These are phyloP conservation scores for Equus przewalskii DNA, from an alignment of 2,113 vertebrate genomes.

Conservation along the genomic window DNA sequence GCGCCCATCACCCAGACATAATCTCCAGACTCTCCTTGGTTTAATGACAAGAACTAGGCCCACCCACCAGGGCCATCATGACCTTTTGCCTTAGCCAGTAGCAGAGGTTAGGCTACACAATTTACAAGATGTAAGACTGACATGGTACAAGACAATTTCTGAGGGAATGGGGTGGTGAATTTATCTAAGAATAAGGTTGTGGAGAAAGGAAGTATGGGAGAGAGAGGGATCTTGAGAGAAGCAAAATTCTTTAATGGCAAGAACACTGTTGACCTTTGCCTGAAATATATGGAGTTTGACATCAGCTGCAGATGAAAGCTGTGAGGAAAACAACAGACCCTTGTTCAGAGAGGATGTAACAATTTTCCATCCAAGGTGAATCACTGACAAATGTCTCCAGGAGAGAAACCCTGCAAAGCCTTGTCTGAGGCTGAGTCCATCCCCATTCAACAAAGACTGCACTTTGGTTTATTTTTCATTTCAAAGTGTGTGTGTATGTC, in stretches of 20 bases:
- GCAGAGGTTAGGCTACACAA: neutral
- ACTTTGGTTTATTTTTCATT: constrained; percentile 73
- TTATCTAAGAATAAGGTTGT: neutral
- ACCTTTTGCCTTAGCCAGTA: neutral
- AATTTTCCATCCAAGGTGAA: constrained; percentile 71
- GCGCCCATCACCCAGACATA: neutral
- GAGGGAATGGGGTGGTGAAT: neutral
- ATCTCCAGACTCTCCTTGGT: neutral
- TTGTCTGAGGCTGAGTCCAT: constrained; percentile 61
- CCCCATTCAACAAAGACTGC: constrained; percentile 62
- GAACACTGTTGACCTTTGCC: constrained; percentile 22
- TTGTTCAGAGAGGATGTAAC: constrained; percentile 52
- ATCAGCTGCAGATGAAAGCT: constrained; percentile 69
- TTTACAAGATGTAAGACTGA: neutral
- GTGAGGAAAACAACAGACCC: constrained; percentile 50
- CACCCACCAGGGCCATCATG: neutral
- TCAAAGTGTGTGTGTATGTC: neutral
- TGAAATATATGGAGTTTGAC: constrained; percentile 67
- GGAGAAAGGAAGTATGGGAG: neutral
- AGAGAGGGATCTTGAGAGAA: neutral
- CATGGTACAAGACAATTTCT: neutral
- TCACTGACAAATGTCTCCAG: constrained; percentile 68
- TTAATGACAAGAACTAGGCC: neutral
- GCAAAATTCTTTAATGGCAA: neutral
- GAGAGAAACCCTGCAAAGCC: constrained; percentile 64